Base-by-base conservation (phyloP, 2,888 invertebrate genomes). In the Matsumyia berberina region DNA sequence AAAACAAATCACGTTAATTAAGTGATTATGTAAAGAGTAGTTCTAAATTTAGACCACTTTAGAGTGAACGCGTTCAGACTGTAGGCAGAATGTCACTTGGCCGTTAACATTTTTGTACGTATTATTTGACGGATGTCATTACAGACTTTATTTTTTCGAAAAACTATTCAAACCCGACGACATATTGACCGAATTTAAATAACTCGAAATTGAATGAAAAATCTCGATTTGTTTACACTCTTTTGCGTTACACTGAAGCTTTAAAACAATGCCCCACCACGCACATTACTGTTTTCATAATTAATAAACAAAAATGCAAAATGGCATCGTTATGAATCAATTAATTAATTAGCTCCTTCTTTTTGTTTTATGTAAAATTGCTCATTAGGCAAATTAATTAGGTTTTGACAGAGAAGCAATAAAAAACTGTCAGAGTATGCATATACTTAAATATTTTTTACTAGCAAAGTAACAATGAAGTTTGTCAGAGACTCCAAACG, bases 371-470 rank as follows among this genome's bases (percentile, higher is more conserved):
- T 44, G 15, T 29, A 31, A 60, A 44, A 60, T 3, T 17, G 29
- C 31, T 57, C 37, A 57, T 57, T 57, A 37, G 37, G 24, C 57
- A 7, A 37, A 60, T 60, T 60, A 60, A 60, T 37, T 37, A 42
- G 7, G 42, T 42, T 53, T 53, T 69, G 35, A 55, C 19, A 55
- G 55, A 69, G n/a, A 5, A 55, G n/a, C 49, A 19, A 5, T 33
- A 17, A 64, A 35, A 9, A 49, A 37, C 37, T 3, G 0, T 0
- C n/a, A 24, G 17, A n/a, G 15, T 12, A 11, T 64, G 33, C 46
- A 39, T 51, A 60, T 39, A 51, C 51, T 60, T 60, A 51, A 60
- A 60, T 73, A 55, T 44, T 62, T 55, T 62, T 55, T 73, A 64
- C 64, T 55, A 35, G 7, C 24, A 33, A 42, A 35, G 8, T 55